Conservation (phyloP, 2,888 invertebrate species). For the Caenorhabditis sinica region DNA sequence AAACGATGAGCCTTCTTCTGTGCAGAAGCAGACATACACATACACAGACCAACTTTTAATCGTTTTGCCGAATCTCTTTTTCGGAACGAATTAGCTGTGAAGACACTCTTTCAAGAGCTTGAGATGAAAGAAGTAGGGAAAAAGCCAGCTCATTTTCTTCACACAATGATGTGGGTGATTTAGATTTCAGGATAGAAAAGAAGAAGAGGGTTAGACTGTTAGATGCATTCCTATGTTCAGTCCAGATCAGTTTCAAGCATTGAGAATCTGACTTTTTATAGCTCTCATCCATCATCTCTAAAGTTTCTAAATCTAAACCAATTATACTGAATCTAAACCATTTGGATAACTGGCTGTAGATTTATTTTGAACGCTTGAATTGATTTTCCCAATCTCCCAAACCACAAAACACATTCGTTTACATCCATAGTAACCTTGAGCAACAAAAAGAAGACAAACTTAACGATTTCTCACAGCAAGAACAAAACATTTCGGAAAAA, state of each 20-base stretch:
- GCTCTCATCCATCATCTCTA: no score
- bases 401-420: background rate
- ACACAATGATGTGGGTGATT: conserved; percentile 47
- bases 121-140: conserved; percentile 31
- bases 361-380: no score
- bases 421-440: background rate
- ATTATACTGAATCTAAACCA: no score
- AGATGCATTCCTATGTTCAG: background rate
- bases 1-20: conserved; percentile 41
- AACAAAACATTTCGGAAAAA: conserved; percentile 12
- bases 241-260: background rate
- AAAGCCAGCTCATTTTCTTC: conserved; percentile 25
- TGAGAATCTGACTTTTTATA: no score
- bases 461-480: background rate
- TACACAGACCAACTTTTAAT: conserved; percentile 56
- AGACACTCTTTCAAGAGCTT: conserved; percentile 43
- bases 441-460: background rate
- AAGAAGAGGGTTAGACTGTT: background rate
- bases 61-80: conserved; percentile 61
- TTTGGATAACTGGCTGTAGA: no score
- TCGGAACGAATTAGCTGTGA: conserved; percentile 63
- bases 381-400: background rate
- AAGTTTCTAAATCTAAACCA: no score
- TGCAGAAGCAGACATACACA: conserved; percentile 22
- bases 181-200: background rate